These are phyloP conservation scores for Acanthosepion esculentum DNA, from an alignment of 2,888 invertebrate species.

Conservation along the genomic window DNA sequence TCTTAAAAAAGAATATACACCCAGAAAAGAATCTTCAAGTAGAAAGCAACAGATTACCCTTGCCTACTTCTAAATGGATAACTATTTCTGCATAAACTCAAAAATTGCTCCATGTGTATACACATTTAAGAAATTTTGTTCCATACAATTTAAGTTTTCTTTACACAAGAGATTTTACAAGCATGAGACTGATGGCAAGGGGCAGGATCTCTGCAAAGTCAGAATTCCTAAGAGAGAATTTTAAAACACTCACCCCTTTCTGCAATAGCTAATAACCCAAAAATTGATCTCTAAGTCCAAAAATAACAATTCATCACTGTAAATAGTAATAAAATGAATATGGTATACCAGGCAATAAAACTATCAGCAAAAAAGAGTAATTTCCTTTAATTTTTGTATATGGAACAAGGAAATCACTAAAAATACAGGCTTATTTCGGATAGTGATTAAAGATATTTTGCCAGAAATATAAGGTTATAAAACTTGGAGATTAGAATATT, in stretches of 20 bases:
- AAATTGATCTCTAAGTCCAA: too few relatives aligned
- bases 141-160: too few relatives aligned
- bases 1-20: too few relatives aligned
- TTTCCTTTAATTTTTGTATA: not conserved
- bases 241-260: not conserved
- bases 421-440: not conserved
- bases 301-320: not conserved
- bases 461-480: not conserved
- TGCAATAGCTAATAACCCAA: not conserved
- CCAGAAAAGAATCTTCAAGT: too few relatives aligned
- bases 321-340: not conserved
- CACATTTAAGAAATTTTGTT: too few relatives aligned
- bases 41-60: too few relatives aligned
- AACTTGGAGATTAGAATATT: not conserved
- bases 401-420: not conserved
- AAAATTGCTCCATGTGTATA: too few relatives aligned
- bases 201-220: not conserved
- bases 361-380: not conserved
- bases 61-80: too few relatives aligned
- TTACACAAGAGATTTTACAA: too few relatives aligned
- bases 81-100: too few relatives aligned
- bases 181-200: too few relatives aligned
- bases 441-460: not conserved
- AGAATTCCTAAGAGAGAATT: not conserved
- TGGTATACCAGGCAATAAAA: not conserved